These are phyloP conservation scores for Mesembrinibis cayennensis DNA, from an alignment of 2,113 vertebrate species.

Conservation along the genomic window DNA sequence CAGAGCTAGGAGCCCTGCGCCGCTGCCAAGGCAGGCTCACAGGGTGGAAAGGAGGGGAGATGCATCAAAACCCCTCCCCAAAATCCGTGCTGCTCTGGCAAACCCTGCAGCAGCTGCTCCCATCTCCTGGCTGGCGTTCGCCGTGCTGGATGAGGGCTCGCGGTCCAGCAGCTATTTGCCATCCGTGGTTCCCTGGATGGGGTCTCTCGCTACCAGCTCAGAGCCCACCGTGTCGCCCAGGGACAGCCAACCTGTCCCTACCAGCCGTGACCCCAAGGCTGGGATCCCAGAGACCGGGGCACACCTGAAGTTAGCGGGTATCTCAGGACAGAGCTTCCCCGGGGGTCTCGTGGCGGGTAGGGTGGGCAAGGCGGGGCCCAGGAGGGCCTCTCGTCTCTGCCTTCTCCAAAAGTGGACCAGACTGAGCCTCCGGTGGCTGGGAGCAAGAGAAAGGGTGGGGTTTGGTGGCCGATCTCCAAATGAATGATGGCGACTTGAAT, in stretches of 20 bases:
- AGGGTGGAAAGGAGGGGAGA: background rate
- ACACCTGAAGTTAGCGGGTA: background rate
- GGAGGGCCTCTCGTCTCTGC: background rate
- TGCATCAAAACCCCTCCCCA: background rate
- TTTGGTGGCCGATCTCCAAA: background rate
- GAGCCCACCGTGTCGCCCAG: background rate
- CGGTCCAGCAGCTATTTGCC: background rate
- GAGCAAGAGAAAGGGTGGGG: background rate
- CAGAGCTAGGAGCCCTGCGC: background rate
- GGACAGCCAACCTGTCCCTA: background rate
- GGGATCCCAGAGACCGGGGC: background rate
- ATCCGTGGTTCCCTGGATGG: background rate
- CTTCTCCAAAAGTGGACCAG: background rate
- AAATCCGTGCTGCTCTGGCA: background rate
- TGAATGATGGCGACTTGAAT: background rate
- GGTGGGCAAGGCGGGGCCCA: background rate
- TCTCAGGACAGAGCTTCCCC: background rate
- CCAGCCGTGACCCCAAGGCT: background rate
- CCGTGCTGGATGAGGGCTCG: background rate
- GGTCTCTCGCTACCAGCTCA: background rate
- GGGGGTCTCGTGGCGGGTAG: background rate
- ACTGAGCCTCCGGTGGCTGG: background rate
- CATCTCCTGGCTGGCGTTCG: fast-evolving
- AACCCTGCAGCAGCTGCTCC: background rate
- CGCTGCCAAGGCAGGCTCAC: background rate